A percentile compares a stretch with the other conserved stretches of the same genome.
phyloP scores from a whole-genome alignment of 2,797 vertebrate species.

The Platyrinchus mystaceus region DNA sequence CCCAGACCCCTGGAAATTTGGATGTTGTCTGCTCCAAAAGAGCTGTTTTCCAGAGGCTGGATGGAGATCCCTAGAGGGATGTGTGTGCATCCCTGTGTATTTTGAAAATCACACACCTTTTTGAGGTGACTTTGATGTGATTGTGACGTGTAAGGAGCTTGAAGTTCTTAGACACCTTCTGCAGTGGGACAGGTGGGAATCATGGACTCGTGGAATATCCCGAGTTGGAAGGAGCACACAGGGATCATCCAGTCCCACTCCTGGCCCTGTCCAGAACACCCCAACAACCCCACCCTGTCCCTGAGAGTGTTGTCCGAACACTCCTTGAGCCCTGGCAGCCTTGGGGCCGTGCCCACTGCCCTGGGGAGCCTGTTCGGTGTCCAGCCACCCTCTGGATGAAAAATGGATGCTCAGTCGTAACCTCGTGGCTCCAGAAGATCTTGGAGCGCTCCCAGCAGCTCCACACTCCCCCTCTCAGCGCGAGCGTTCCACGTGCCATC shows the following conservation, averaged over 20 bases:
- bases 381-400: neutral
- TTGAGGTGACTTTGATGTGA: neutral
- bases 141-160: neutral
- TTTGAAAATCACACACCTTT: rapidly evolving
- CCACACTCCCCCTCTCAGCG: neutral
- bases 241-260: neutral
- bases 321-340: neutral
- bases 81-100: rapidly evolving
- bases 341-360: rapidly evolving
- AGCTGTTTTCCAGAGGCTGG: neutral
- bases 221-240: neutral
- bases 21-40: rapidly evolving
- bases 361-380: neutral
- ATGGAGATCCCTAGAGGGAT: neutral
- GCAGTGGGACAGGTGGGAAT: rapidly evolving
- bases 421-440: neutral
- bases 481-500: neutral
- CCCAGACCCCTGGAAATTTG: neutral
- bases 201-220: neutral
- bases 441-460: neutral
- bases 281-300: neutral
- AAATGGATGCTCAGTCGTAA: neutral
- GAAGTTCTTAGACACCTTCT: neutral
- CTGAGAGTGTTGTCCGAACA: rapidly evolving
- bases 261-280: neutral